phyloP scores from a whole-genome alignment of 2,113 vertebrate species.

The Corydoras maculifer region DNA sequence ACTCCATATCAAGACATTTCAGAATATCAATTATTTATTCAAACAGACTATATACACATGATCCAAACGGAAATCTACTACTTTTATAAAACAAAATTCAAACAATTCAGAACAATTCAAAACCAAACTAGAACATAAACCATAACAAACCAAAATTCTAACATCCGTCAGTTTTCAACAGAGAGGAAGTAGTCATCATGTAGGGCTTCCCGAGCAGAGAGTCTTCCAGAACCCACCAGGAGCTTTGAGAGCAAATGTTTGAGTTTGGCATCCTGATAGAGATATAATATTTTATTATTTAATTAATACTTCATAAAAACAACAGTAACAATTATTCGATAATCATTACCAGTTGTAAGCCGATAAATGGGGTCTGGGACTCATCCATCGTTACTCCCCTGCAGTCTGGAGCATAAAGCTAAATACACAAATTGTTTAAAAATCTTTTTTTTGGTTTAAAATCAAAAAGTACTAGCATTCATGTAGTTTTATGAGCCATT shows the following conservation, averaged over 20 bases:
- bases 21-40: neutral
- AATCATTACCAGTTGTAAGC: constrained; percentile 51
- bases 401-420: constrained; percentile 61
- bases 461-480: neutral
- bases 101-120: neutral
- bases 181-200: constrained; percentile 41
- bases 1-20: neutral
- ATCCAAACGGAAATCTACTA: neutral
- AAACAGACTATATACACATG: neutral
- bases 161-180: neutral
- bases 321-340: constrained; percentile 29
- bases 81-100: neutral
- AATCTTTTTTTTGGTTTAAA: neutral
- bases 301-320: neutral
- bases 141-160: neutral
- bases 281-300: constrained; percentile 3
- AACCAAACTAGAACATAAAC: no score
- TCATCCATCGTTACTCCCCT: constrained; percentile 54
- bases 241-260: constrained; percentile 42
- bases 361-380: constrained; percentile 51
- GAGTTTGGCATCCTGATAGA: constrained; percentile 39
- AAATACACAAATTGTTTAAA: constrained; percentile 25
- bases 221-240: constrained; percentile 32
- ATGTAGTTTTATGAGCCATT: neutral
- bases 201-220: constrained; percentile 34